Percentiles rank a stretch among this genome's conserved stretches.
phyloP scores from a whole-genome alignment of 1,140 invertebrate genomes.

The Planococcus citri region DNA sequence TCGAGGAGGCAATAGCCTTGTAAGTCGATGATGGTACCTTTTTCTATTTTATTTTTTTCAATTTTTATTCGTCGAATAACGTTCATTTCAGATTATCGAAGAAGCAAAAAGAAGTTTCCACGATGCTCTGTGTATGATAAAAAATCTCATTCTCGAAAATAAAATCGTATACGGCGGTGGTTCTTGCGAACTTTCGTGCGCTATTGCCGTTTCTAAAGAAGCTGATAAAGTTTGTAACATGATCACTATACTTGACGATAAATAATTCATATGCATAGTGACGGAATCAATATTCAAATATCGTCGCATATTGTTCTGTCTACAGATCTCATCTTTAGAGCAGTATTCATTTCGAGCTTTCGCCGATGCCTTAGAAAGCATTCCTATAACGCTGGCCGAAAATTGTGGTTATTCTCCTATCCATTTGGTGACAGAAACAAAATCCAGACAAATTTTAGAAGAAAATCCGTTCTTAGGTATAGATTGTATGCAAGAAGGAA shows the following conservation, averaged over 20 bases:
- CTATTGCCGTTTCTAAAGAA: conserved; percentile 73
- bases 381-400: conserved; percentile 91
- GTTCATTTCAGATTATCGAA: conserved; percentile 74
- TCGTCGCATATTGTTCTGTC: conserved; percentile 14
- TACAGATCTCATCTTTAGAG: conserved; percentile 76
- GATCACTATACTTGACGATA: neutral
- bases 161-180: conserved; percentile 96
- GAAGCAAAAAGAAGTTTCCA: conserved; percentile 96
- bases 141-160: conserved; percentile 86
- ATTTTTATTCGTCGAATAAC: too few species aligned
- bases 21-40: too few species aligned
- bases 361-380: conserved; percentile 88
- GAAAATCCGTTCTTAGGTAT: conserved; percentile 83
- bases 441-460: conserved; percentile 73
- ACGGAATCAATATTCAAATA: too few species aligned
- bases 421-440: conserved; percentile 82
- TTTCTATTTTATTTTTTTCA: too few species aligned
- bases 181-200: conserved; percentile 89
- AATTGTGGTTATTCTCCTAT: conserved; percentile 91
- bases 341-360: conserved; percentile 96
- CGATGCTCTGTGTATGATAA: conserved; percentile 92
- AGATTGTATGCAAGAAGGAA: conserved; percentile 84
- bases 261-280: too few species aligned
- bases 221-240: conserved; percentile 58
- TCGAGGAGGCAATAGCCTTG: conserved; percentile 95